These are phyloP conservation scores for Deilephila elpenor DNA, from an alignment of 2,888 invertebrate genomes.

Conservation along the genomic window DNA sequence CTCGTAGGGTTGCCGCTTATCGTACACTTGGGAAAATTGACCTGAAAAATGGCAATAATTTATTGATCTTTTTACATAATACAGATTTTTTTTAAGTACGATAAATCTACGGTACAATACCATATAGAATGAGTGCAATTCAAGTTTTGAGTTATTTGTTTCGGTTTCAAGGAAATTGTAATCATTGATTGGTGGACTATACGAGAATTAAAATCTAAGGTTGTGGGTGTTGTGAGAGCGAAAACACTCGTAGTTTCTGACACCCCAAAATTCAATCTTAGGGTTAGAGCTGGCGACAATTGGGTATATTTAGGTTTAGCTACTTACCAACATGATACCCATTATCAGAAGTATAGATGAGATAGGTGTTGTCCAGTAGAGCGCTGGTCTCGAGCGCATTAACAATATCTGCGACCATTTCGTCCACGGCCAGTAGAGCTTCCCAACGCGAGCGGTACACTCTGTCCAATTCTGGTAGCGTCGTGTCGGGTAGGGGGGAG, in stretches of 20 bases:
- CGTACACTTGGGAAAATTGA: conserved; percentile 94
- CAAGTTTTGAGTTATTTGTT: too few species aligned
- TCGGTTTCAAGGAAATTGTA: too few species aligned
- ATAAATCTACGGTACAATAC: too few species aligned
- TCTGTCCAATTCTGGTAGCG: conserved; percentile 87
- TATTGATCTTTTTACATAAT: neutral
- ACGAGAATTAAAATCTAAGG: too few species aligned
- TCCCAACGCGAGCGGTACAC: conserved; percentile 91
- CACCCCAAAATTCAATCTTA: too few species aligned
- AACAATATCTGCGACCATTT: conserved; percentile 89
- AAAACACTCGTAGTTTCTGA: too few species aligned
- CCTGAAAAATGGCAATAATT: conserved; percentile 78
- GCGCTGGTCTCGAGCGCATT: conserved; percentile 79
- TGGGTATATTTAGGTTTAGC: too few species aligned
- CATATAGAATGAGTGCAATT: too few species aligned
- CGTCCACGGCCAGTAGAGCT: conserved; percentile 93
- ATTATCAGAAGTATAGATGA: conserved; percentile 95
- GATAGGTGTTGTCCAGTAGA: conserved; percentile 89
- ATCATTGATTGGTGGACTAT: too few species aligned
- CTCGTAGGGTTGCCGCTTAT: conserved; percentile 96
- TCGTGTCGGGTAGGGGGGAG: conserved; percentile 84
- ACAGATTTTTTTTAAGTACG: too few species aligned
- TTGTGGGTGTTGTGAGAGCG: too few species aligned
- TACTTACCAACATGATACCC: conserved; percentile 93
- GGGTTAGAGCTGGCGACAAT: too few species aligned